Evolutionary conservation across 2,797 vertebrate genomes (phyloP), one percentile per base, ranked within the genome.

Genomic region (Chrosomus eos): DNA sequence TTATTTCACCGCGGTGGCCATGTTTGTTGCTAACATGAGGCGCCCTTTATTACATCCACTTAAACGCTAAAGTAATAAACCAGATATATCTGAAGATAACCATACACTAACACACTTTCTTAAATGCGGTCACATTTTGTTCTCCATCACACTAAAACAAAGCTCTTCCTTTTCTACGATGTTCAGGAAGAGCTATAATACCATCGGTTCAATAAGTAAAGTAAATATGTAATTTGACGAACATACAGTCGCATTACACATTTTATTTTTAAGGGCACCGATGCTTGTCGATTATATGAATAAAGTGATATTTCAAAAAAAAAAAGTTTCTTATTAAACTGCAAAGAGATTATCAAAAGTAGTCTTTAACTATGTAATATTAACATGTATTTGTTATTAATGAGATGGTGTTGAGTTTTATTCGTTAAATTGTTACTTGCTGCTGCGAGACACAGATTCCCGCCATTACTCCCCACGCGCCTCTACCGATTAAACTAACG

Each of bases 21-120:
- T 95, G 94, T 96, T 96, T 95, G 95, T 90, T 93, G 93, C 93
- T 94, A 94, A 92, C 93, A 90, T 68, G 89, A 88, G 91, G 93
- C 90, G 90, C 89, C 85, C 89, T 92, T 92, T 89, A 85, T 88
- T 82, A 88, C 88, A 93, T 91, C 48, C 84, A 87, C 78, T 89
- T 89, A 66, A 85, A 90, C 92, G 82, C 86, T 40, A 67, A 77
- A 83, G 72, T 67, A 67, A 77, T 77, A 43, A 77, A 58, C 48
- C 18, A 43, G n/a, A 68, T 38, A 83, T 53, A 28, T 55, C 5
- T 10, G 9, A 73, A 48, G 70, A 73, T 72, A n/a, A 21, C 28
- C 80, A 82, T n/a, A 43, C 26, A 31, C 38, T 45, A 64, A 73
- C 18, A 75, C 21, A 9, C 75, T 83, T 68, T 40, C 62, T 18